Evolutionary conservation across 2,797 vertebrate species (phyloP).

Genomic region (Zalophus californianus): DNA sequence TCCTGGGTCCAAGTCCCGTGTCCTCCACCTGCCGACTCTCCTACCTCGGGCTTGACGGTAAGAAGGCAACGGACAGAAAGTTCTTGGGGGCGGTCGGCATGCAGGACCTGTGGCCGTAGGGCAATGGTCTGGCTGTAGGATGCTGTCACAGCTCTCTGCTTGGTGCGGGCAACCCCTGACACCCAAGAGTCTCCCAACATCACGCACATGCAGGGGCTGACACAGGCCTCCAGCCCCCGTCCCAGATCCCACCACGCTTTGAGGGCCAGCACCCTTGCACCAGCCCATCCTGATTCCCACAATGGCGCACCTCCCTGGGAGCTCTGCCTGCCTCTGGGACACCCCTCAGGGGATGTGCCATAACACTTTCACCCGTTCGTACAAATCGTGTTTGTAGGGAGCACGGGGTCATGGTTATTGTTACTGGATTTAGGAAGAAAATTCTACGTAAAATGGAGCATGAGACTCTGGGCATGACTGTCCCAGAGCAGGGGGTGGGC

Average conservation of each 20-base stretch:
- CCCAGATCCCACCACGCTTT: neutral
- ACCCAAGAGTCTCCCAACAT: too few relatives aligned
- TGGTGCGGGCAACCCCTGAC: too few relatives aligned
- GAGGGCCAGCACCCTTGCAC: fast-evolving
- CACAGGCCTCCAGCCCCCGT: fast-evolving
- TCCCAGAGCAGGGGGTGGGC: neutral
- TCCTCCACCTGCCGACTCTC: neutral
- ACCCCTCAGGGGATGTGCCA: fast-evolving
- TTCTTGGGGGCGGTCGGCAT: too few relatives aligned
- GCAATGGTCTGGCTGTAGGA: too few relatives aligned
- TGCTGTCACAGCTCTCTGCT: too few relatives aligned
- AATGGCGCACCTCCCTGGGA: neutral
- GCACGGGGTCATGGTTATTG: neutral
- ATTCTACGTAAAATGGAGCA: neutral
- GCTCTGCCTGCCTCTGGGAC: neutral
- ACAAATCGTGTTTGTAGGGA: neutral
- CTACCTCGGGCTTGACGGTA: neutral
- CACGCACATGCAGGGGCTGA: too few relatives aligned
- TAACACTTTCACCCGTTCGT: neutral
- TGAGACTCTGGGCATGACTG: neutral
- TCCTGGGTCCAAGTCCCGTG: neutral
- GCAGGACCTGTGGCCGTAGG: too few relatives aligned
- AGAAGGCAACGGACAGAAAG: neutral
- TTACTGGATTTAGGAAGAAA: neutral
- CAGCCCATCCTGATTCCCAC: neutral